A percentile compares a stretch with the other conserved stretches of the same genome.
Evolutionary conservation across 2,113 vertebrate genomes (phyloP).

Genomic region (Rallus limicola): DNA sequence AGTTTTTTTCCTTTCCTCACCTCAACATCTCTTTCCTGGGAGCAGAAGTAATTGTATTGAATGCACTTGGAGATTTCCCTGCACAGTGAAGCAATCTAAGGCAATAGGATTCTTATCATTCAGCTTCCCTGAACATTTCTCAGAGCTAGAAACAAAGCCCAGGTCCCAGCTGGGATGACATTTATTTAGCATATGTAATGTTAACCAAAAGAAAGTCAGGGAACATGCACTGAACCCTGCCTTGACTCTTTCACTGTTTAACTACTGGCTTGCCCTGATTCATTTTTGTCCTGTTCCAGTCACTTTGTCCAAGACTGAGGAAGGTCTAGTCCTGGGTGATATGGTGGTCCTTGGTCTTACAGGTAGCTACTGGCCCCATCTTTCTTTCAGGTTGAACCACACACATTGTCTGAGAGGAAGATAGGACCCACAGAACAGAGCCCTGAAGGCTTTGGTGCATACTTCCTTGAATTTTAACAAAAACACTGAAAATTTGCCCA

Average conservation of each 20-base stretch:
- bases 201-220: background rate
- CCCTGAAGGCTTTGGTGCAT: background rate
- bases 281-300: background rate
- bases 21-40: background rate
- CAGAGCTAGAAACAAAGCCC: background rate
- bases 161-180: background rate
- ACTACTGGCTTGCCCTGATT: background rate
- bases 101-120: background rate
- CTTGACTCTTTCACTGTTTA: background rate
- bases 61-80: background rate
- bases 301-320: background rate
- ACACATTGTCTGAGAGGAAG: background rate
- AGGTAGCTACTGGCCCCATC: background rate
- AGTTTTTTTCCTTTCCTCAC: background rate
- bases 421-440: background rate
- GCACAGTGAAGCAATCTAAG: background rate
- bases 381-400: background rate
- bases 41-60: background rate
- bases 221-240: background rate
- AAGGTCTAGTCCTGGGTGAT: background rate
- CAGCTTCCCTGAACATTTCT: background rate
- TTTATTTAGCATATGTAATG: constrained; percentile 43
- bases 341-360: background rate
- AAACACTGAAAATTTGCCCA: background rate
- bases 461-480: background rate